Conservation (phyloP, 37 sponge, comb jelly and placozoan genomes). For the Beroe ovata region DNA sequence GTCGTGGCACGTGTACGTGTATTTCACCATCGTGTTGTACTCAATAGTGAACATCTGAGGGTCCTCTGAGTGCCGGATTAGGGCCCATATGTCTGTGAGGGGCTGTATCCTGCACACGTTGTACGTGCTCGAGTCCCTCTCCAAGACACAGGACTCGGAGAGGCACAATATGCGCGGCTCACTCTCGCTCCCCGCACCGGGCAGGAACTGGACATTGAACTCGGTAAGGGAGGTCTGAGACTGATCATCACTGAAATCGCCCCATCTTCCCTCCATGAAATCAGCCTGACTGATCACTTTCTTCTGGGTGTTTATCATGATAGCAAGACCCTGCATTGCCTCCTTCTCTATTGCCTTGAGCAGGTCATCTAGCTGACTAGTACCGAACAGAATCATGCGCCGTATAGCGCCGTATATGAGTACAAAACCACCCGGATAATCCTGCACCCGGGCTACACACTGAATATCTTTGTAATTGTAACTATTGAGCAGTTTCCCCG, state of each 20-base stretch:
- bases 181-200: constrained; percentile 73
- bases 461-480: constrained; percentile 97
- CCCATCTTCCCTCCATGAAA: constrained; percentile 61
- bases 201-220: constrained; percentile 77
- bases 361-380: constrained; percentile 31
- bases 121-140: constrained; percentile 96
- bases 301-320: constrained; percentile 40
- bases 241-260: constrained; percentile 85
- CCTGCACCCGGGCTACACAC: constrained; percentile 77
- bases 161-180: constrained; percentile 82
- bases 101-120: constrained; percentile 83
- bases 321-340: constrained; percentile 42
- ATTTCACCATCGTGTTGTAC: constrained; percentile 74
- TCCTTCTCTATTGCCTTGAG: constrained; percentile 28
- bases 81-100: constrained; percentile 81
- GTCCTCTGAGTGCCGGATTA: constrained; percentile 86
- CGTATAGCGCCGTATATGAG: constrained; percentile 79
- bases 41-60: constrained; percentile 96
- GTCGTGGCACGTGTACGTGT: constrained; percentile 85
- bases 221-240: constrained; percentile 91
- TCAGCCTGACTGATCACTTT: constrained; percentile 31
- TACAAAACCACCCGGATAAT: constrained; percentile 86
- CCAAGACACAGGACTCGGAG: constrained; percentile 93
- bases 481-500: constrained; percentile 71
- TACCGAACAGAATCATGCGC: constrained; percentile 64